Conservation (phyloP, 1,140 invertebrate genomes). For the Hyles euphorbiae region DNA sequence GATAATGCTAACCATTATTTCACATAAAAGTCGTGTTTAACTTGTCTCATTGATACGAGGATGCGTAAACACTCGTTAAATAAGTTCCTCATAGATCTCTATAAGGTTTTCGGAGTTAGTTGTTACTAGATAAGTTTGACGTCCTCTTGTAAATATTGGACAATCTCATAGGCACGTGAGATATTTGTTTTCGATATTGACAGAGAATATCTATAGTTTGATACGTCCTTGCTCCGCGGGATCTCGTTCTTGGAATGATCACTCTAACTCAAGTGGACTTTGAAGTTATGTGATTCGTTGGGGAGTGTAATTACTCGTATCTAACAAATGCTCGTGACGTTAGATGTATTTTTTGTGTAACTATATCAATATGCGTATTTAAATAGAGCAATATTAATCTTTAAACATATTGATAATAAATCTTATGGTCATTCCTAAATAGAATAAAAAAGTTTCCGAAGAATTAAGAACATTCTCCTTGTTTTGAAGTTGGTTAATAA, state of each 20-base stretch:
- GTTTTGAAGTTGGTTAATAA: too few species aligned
- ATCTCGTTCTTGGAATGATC: conserved; percentile 20
- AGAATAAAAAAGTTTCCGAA: too few species aligned
- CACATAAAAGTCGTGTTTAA: conserved; percentile 39
- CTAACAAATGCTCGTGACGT: too few species aligned
- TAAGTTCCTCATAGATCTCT: conserved; percentile 45
- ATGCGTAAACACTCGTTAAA: conserved; percentile 42
- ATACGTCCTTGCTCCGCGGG: conserved; percentile 33
- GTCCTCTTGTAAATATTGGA: conserved; percentile 62
- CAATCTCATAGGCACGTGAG: conserved; percentile 60
- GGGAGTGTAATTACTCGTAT: too few species aligned
- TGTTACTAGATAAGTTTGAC: conserved; percentile 69
- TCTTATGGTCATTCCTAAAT: too few species aligned
- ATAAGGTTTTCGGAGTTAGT: conserved; percentile 53
- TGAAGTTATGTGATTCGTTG: too few species aligned
- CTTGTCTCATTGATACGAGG: conserved; percentile 34
- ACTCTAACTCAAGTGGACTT: too few species aligned
- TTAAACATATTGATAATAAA: too few species aligned
- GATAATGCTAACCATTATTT: conserved; percentile 35
- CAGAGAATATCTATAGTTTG: conserved; percentile 59
- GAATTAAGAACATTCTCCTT: too few species aligned
- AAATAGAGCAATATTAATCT: too few species aligned
- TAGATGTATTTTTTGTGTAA: too few species aligned
- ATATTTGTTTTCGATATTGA: conserved; percentile 69
- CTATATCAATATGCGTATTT: too few species aligned